Conservation (phyloP, 2,113 vertebrate species). For the Cyphomyrus discorhynchus region DNA sequence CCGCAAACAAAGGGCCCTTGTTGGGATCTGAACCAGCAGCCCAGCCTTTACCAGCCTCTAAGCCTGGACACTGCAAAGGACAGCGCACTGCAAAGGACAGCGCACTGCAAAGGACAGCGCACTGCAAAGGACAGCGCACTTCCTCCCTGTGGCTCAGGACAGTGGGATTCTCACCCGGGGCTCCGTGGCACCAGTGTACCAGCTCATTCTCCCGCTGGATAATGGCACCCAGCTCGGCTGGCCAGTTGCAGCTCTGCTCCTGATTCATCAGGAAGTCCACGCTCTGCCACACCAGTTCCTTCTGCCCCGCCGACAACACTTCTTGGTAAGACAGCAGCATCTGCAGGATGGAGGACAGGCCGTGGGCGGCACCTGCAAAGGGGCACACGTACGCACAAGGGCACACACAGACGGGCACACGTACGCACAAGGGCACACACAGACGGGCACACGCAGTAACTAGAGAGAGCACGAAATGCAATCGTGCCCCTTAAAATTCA, state of each 20-base stretch:
- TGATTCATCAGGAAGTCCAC: slow-evolving; percentile 86
- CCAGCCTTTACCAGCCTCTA: background rate
- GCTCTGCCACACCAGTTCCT: slow-evolving; percentile 81
- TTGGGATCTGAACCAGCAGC: background rate
- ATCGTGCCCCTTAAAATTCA: background rate
- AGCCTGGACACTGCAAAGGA: background rate
- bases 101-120: no score
- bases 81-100: background rate
- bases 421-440: slow-evolving; percentile 15
- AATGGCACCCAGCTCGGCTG: slow-evolving; percentile 76
- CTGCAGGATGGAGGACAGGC: slow-evolving; percentile 81
- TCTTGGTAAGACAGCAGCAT: slow-evolving; percentile 83
- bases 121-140: background rate
- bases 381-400: slow-evolving; percentile 13
- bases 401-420: background rate
- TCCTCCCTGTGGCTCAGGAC: background rate
- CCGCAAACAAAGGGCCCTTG: background rate
- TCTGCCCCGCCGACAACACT: slow-evolving; percentile 70
- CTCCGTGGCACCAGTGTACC: slow-evolving; percentile 85
- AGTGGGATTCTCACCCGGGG: slow-evolving; percentile 63
- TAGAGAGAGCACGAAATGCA: background rate
- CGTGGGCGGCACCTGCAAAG: slow-evolving; percentile 72
- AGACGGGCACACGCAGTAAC: background rate
- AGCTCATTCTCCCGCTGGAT: slow-evolving; percentile 79
- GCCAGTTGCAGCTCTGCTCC: slow-evolving; percentile 87